Percentiles rank a stretch among this genome's conserved stretches.
Evolutionary conservation across 1,140 invertebrate species (phyloP).

Genomic region (Drosophila ohnishii): DNA sequence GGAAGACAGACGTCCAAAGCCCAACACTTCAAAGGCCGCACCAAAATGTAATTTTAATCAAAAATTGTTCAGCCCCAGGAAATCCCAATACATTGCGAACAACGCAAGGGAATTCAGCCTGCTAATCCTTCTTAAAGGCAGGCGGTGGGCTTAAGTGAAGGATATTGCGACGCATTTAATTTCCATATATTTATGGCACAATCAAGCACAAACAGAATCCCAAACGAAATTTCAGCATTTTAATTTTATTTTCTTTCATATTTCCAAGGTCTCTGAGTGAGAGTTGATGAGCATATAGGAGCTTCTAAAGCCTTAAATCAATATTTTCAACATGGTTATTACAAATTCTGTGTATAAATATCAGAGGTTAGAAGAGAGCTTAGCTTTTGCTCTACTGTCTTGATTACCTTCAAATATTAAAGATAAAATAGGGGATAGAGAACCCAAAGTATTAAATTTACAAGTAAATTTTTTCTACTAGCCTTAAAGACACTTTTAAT

Average conservation of each 20-base stretch:
- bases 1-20: constrained; percentile 24
- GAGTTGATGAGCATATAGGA: background rate
- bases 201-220: constrained; percentile 21
- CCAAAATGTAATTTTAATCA: constrained; percentile 67
- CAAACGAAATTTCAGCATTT: constrained; percentile 1
- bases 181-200: constrained; percentile 22
- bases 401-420: background rate
- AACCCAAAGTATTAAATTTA: background rate
- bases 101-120: constrained; percentile 11
- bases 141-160: constrained; percentile 3
- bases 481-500: constrained; percentile 1
- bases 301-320: background rate
- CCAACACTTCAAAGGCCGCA: constrained; percentile 57
- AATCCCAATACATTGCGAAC: constrained; percentile 47
- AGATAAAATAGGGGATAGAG: too few species aligned
- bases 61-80: constrained; percentile 48
- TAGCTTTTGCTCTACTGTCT: background rate
- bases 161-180: constrained; percentile 32
- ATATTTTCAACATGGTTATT: background rate
- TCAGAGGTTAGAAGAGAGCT: background rate
- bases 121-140: constrained; percentile 32
- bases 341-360: background rate
- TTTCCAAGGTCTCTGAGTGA: too few species aligned
- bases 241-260: constrained; percentile 6
- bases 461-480: background rate